Base-by-base conservation (phyloP, 2,797 vertebrate species). In the Coregonus suidteri region DNA sequence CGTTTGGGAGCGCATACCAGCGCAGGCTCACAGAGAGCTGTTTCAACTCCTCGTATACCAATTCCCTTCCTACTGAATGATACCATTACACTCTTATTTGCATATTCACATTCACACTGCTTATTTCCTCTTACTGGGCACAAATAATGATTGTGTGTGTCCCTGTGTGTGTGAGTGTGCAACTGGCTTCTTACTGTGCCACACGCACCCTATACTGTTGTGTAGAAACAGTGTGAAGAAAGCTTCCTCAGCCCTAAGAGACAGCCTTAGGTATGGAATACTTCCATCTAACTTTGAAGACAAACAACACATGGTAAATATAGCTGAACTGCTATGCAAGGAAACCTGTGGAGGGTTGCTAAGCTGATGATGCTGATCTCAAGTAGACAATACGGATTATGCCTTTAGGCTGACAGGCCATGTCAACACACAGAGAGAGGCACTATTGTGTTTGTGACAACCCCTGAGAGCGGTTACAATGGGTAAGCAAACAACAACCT, bases 61-160 rank as follows among this genome's bases (percentile, higher is more conserved):
- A 92, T 91, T 84, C 53, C 83, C 90, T 93, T 93, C 89, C 91
- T 91, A 80, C 74, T 76, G 82, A 76, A 80, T 59, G 88, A 91
- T 91, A 89, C 86, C 76, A 74, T 87, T 92, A 91, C 86, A 85
- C 87, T 81, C 81, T 84, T 84, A 92, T 93, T 88, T 92, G 88
- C 91, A 93, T 92, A 92, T 88, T 92, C 83, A 86, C 83, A 87
- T 88, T 86, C 88, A 87, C 88, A 88, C 82, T 18, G 75, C 75
- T 79, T 53, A 56, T 81, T 88, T 93, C 90, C 91, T 87, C 88
- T 84, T 85, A 85, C 81, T 11, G 77, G 86, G 79, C 80, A 83
- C 75, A 73, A 77, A 65, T 4, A 15, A 31, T 77, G 59, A 37
- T 37, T 47, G 41, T 47, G 9, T 2, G 37, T 56, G 16, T 56